phyloP scores from a whole-genome alignment of 35 echinoderm and acorn worm species.

The Acanthaster planci region DNA sequence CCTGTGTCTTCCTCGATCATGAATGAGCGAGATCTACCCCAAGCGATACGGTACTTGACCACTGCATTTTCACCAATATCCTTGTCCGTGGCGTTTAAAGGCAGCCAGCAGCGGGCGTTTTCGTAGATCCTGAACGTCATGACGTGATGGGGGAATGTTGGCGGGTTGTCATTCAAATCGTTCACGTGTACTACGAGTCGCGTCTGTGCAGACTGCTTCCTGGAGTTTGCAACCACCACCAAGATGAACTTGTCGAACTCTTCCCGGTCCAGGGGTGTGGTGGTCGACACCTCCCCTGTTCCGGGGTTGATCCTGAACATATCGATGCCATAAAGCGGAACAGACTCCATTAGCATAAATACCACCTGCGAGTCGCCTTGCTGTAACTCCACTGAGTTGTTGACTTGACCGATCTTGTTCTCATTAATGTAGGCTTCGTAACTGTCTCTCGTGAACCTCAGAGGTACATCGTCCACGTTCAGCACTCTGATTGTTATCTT shows the following conservation, averaged over 20 bases:
- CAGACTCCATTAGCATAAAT: not conserved
- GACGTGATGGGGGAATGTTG: slow-evolving; percentile 69
- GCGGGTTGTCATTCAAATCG: slow-evolving; percentile 86
- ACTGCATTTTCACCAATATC: slow-evolving; percentile 73
- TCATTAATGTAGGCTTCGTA: slow-evolving; percentile 15
- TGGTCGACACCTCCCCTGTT: slow-evolving; percentile 49
- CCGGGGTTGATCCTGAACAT: slow-evolving; percentile 52
- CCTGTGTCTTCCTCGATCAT: slow-evolving; percentile 54
- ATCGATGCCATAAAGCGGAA: slow-evolving; percentile 36
- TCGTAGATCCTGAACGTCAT: slow-evolving; percentile 73
- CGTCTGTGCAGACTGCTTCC: slow-evolving; percentile 24
- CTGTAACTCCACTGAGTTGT: not conserved
- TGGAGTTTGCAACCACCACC: slow-evolving; percentile 26
- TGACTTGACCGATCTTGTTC: not conserved
- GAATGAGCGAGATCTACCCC: slow-evolving; percentile 48
- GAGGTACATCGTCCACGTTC: slow-evolving; percentile 21
- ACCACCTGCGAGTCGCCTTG: not conserved
- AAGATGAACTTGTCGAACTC: slow-evolving; percentile 49
- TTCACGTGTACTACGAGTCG: slow-evolving; percentile 43
- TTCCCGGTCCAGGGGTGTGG: slow-evolving; percentile 69
- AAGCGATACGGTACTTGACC: slow-evolving; percentile 56
- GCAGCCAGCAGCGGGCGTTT: slow-evolving; percentile 53
- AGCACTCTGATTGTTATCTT: slow-evolving; percentile 38
- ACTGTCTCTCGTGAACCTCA: slow-evolving; percentile 10
- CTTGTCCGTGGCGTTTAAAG: slow-evolving; percentile 66